Evolutionary conservation across 2,797 vertebrate genomes (phyloP).

Genomic region (Gobionotothen gibberifrons): DNA sequence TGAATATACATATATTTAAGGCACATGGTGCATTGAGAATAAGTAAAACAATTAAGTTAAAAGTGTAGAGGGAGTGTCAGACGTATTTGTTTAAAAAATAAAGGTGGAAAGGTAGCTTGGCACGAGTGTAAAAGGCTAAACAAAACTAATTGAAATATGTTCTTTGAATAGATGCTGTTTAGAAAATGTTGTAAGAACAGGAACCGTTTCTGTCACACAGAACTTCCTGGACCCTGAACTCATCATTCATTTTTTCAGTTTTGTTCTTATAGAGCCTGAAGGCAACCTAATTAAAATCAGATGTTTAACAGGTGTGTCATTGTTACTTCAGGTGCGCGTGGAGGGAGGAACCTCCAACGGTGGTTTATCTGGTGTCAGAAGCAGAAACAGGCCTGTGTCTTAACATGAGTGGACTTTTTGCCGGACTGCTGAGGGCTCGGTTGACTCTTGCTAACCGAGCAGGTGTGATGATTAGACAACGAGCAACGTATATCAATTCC

Average conservation of each 20-base stretch:
- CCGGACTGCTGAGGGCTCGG: slow-evolving; percentile 4
- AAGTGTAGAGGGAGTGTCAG: too few species aligned
- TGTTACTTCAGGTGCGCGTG: neutral
- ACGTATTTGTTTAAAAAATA: neutral
- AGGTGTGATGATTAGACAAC: slow-evolving; percentile 26
- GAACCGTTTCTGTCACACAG: neutral
- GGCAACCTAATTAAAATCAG: slow-evolving; percentile 21
- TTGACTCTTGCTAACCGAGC: neutral
- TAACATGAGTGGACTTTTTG: slow-evolving; percentile 40
- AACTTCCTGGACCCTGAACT: neutral
- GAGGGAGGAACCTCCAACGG: accelerated
- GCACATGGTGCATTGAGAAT: too few species aligned
- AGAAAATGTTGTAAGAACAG: neutral
- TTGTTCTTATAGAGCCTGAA: slow-evolving; percentile 26
- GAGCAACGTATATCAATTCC: slow-evolving; percentile 14
- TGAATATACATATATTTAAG: neutral
- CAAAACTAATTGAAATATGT: too few species aligned
- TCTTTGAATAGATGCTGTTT: neutral
- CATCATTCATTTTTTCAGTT: neutral
- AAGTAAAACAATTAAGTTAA: too few species aligned
- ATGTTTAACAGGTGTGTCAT: slow-evolving; percentile 23
- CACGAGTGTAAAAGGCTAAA: neutral
- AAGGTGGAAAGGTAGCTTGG: neutral
- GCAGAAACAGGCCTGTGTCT: accelerated
- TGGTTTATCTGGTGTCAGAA: neutral